Conservation (phyloP, 64 coral and sea anemone species). For the Acropora yongei region DNA sequence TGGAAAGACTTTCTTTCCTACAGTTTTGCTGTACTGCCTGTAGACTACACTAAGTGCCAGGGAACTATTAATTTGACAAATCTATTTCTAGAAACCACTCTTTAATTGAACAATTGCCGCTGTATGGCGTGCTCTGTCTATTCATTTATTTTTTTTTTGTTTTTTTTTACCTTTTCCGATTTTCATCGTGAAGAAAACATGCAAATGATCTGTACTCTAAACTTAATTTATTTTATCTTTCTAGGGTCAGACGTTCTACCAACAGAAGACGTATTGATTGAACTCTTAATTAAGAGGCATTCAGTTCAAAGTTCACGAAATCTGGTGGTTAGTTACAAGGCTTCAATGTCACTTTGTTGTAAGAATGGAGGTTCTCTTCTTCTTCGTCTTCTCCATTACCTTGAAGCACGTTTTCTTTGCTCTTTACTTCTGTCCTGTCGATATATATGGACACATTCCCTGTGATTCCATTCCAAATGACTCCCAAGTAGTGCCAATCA, state of each 20-base stretch:
- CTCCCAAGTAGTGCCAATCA: conserved; percentile 62
- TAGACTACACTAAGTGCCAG: not conserved
- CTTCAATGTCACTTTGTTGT: not conserved
- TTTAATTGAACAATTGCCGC: not conserved
- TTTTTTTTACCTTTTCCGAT: not conserved
- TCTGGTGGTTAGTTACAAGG: not conserved
- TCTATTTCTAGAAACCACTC: conserved; percentile 14
- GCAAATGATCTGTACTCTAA: not conserved
- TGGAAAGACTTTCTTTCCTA: not conserved
- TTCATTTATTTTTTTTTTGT: too few species aligned
- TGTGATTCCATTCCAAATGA: conserved; percentile 36
- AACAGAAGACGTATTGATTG: not conserved
- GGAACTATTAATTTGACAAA: not conserved
- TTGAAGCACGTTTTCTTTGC: conserved; percentile 13
- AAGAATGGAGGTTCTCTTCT: not conserved
- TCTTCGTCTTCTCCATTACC: not conserved
- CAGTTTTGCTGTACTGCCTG: not conserved
- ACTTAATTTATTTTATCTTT: not conserved
- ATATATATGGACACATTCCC: conserved; percentile 38
- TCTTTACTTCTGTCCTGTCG: conserved; percentile 12
- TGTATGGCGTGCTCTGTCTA: too few species aligned
- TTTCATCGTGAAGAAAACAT: not conserved
- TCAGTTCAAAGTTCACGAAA: not conserved
- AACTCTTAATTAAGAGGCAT: not conserved
- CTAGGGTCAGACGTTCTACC: not conserved